Percentiles rank a stretch among this genome's conserved stretches.
These are phyloP conservation scores for Bombus soroeensis DNA, from an alignment of 1,140 invertebrate genomes.

Conservation along the genomic window DNA sequence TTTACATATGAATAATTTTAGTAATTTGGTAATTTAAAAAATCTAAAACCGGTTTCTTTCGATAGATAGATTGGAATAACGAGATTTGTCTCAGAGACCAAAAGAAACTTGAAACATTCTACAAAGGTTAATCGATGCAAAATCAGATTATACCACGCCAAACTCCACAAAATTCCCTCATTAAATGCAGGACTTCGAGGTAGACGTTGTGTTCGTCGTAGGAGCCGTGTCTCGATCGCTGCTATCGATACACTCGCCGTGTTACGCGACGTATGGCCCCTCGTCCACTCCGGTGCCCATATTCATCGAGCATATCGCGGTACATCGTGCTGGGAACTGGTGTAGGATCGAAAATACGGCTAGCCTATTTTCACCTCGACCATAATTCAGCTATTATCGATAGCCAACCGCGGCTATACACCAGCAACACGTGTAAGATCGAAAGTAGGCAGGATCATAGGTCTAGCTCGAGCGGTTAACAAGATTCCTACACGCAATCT, in stretches of 20 bases:
- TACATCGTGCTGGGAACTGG: neutral
- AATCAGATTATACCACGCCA: neutral
- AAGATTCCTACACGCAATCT: slow-evolving; percentile 41
- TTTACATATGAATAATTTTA: too few species aligned
- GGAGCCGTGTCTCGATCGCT: neutral
- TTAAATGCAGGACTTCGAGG: neutral
- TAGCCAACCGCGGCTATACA: slow-evolving; percentile 5
- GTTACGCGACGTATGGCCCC: neutral
- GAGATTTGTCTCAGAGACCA: too few species aligned
- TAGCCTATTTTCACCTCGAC: neutral
- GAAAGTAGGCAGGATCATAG: slow-evolving; percentile 39
- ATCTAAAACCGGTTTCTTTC: too few species aligned
- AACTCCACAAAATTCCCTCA: neutral
- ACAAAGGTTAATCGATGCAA: neutral
- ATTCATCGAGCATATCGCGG: slow-evolving; percentile 9
- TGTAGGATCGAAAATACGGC: slow-evolving; percentile 14
- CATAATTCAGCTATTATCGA: slow-evolving; percentile 46
- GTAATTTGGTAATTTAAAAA: too few species aligned
- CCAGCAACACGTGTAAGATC: slow-evolving; percentile 46
- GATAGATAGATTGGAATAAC: too few species aligned
- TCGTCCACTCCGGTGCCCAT: neutral
- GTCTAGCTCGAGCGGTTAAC: slow-evolving; percentile 29
- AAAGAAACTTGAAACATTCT: too few species aligned
- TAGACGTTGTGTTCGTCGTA: neutral
- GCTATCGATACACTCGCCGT: slow-evolving; percentile 9